Evolutionary conservation across 2,888 invertebrate species (phyloP).

Genomic region (Dryocosmus kuriphilus): DNA sequence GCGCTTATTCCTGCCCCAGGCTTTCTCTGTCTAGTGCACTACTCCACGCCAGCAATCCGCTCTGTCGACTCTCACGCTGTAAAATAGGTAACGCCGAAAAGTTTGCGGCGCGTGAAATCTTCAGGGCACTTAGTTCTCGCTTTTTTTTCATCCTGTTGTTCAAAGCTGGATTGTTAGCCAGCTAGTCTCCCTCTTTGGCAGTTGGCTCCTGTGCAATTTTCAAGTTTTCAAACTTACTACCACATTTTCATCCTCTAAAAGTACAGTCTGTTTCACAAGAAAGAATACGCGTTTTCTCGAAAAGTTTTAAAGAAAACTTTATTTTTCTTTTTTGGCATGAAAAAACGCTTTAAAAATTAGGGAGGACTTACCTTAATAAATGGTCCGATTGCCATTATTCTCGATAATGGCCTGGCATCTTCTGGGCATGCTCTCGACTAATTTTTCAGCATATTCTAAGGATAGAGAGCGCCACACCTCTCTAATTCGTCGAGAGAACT

Average conservation of each 20-base stretch:
- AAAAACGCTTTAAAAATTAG: no score
- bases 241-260: not conserved
- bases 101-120: constrained; percentile 47
- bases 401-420: no score
- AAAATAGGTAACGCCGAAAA: constrained; percentile 40
- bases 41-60: constrained; percentile 27
- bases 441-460: no score
- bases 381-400: no score
- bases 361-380: no score
- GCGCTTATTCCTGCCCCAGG: constrained; percentile 21
- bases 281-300: no score
- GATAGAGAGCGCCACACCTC: no score
- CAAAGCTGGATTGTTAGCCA: constrained; percentile 22
- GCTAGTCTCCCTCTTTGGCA: not conserved
- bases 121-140: constrained; percentile 42
- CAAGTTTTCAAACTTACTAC: not conserved
- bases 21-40: constrained; percentile 13
- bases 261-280: no score
- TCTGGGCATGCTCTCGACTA: no score
- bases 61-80: constrained; percentile 37
- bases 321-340: no score
- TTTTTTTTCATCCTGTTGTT: constrained; percentile 23
- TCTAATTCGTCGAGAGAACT: no score
- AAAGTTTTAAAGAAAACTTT: no score
- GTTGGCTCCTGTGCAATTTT: not conserved